Evolutionary conservation across 2,797 vertebrate species (phyloP).

Genomic region (Schizopygopsis pylzovi): DNA sequence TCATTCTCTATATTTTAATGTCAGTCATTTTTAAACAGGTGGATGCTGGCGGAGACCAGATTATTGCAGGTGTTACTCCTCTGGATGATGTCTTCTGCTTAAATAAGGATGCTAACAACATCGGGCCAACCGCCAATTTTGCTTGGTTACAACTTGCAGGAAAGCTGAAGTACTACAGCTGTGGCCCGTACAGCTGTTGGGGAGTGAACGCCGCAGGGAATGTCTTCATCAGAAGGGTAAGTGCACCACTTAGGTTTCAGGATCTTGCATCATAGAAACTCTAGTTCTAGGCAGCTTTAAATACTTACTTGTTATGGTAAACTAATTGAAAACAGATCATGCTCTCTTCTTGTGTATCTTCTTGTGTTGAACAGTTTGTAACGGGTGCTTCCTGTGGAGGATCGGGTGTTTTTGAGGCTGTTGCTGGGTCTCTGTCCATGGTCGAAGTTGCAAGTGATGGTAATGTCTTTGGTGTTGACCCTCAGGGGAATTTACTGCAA

Average conservation of each 20-base stretch:
- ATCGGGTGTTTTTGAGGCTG: neutral
- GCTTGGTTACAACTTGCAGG: too few species aligned
- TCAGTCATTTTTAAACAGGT: too few species aligned
- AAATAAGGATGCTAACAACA: too few species aligned
- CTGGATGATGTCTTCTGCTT: too few species aligned
- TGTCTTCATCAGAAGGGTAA: conserved; percentile 44
- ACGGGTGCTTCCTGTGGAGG: neutral
- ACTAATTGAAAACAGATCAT: too few species aligned
- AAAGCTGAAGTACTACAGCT: conserved; percentile 53
- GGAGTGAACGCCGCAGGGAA: conserved; percentile 12
- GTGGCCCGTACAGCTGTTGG: conserved; percentile 63
- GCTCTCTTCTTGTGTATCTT: neutral
- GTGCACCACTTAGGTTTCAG: too few species aligned
- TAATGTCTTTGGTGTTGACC: conserved; percentile 37
- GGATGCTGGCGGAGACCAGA: too few species aligned
- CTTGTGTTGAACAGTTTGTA: conserved; percentile 22
- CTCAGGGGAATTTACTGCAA: neutral
- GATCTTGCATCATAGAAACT: neutral
- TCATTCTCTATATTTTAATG: too few species aligned
- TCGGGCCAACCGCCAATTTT: too few species aligned
- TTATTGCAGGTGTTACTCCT: too few species aligned
- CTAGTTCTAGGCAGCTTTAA: neutral
- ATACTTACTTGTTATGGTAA: neutral
- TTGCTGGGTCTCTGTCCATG: conserved; percentile 28
- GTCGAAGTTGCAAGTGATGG: conserved; percentile 61